Conservation (phyloP, 2,113 vertebrate species). For the Microtus ochrogaster region DNA sequence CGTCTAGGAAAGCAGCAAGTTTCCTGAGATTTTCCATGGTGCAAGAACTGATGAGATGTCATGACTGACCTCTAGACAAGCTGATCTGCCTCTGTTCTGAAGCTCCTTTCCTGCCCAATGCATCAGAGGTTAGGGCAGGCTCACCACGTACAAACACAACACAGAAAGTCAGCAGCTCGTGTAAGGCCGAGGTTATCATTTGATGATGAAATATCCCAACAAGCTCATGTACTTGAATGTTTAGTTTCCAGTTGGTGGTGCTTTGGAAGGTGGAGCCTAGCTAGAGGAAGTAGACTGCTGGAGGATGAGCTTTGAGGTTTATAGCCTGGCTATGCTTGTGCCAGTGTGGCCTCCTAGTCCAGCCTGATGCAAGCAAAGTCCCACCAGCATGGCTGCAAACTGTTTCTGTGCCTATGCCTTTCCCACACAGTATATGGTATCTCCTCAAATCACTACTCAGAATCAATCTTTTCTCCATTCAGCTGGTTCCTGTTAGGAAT, state of each 20-base stretch:
- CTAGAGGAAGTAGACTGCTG: background rate
- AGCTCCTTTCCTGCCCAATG: rapidly evolving
- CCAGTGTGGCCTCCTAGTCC: background rate
- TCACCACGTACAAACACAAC: rapidly evolving
- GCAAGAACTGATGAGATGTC: background rate
- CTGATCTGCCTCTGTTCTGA: background rate
- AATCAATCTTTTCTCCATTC: background rate
- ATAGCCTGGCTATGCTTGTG: background rate
- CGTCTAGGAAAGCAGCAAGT: background rate
- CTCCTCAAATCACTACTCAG: background rate
- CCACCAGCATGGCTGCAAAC: no score
- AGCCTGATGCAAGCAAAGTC: background rate
- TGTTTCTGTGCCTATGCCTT: background rate
- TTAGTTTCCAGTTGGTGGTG: background rate
- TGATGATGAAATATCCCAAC: background rate
- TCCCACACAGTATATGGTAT: background rate
- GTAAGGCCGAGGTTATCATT: background rate
- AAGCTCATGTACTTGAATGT: background rate
- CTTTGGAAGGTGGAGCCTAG: background rate
- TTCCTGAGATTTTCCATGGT: background rate
- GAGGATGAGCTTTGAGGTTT: background rate
- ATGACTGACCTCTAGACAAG: background rate
- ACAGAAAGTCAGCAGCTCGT: background rate
- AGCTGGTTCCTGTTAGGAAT: background rate
- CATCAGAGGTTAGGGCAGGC: background rate